phyloP scores from a whole-genome alignment of 2,797 vertebrate species.

The Perdix hodgsoniae region DNA sequence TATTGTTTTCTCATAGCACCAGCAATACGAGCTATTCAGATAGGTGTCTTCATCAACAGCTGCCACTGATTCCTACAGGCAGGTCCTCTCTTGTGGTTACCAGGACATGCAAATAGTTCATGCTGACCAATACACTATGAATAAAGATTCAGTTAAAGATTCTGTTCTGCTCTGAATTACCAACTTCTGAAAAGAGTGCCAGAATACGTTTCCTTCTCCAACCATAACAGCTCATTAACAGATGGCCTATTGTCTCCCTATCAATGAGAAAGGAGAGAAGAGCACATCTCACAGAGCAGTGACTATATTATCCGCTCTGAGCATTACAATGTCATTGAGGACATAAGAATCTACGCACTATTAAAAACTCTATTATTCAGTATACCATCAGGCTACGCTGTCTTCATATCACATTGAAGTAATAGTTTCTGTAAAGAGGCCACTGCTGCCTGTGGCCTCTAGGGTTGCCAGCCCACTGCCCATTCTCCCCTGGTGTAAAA shows the following conservation, averaged over 20 bases:
- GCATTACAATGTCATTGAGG: neutral
- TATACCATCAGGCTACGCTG: neutral
- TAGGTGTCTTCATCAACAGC: neutral
- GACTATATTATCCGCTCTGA: neutral
- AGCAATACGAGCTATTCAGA: neutral
- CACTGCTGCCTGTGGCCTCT: neutral
- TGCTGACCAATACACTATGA: neutral
- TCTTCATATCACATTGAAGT: neutral
- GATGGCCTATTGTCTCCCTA: neutral
- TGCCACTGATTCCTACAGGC: neutral
- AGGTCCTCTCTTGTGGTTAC: neutral
- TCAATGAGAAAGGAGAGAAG: neutral
- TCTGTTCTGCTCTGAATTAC: neutral
- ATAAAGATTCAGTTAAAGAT: neutral
- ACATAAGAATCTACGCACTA: neutral
- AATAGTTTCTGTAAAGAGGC: neutral
- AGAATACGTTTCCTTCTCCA: neutral
- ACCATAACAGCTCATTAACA: neutral
- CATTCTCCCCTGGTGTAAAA: rapidly evolving
- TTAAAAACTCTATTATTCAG: neutral
- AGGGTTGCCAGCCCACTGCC: neutral
- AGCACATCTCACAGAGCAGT: neutral
- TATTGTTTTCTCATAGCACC: neutral
- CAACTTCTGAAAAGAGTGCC: neutral
- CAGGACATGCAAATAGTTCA: neutral